Evolutionary conservation across 2,113 vertebrate species (phyloP).

Genomic region (Tragelaphus imberbis): DNA sequence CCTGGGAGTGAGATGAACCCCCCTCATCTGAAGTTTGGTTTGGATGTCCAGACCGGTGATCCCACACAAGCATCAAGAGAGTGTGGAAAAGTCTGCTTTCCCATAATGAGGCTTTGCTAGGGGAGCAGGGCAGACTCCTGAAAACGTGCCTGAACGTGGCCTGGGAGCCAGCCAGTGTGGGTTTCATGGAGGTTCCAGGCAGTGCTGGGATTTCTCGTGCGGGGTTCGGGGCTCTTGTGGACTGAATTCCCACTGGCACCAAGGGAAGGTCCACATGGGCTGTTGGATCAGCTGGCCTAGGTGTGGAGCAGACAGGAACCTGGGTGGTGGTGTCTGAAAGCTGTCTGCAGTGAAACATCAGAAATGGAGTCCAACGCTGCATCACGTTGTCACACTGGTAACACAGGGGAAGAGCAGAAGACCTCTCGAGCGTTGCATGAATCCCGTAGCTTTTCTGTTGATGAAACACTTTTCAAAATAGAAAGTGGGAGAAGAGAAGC

Average conservation of each 20-base stretch:
- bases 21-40: neutral
- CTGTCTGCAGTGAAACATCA: neutral
- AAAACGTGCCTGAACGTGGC: neutral
- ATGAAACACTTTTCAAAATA: neutral
- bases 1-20: fast-evolving
- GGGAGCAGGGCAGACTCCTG: neutral
- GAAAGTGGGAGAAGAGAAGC: neutral
- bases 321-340: neutral
- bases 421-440: fast-evolving
- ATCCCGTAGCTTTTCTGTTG: neutral
- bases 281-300: no score
- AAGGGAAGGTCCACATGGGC: neutral
- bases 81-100: fast-evolving
- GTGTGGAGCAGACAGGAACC: neutral
- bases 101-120: neutral
- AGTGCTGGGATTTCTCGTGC: neutral
- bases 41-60: fast-evolving
- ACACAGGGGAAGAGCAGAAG: neutral
- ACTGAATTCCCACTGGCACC: neutral
- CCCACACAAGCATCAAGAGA: neutral
- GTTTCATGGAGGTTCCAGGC: neutral
- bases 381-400: neutral
- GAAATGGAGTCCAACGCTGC: no score
- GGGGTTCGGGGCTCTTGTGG: neutral
- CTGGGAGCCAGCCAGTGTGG: neutral